Evolutionary conservation across 2,888 invertebrate species (phyloP).

Genomic region (Deroplatys truncata): DNA sequence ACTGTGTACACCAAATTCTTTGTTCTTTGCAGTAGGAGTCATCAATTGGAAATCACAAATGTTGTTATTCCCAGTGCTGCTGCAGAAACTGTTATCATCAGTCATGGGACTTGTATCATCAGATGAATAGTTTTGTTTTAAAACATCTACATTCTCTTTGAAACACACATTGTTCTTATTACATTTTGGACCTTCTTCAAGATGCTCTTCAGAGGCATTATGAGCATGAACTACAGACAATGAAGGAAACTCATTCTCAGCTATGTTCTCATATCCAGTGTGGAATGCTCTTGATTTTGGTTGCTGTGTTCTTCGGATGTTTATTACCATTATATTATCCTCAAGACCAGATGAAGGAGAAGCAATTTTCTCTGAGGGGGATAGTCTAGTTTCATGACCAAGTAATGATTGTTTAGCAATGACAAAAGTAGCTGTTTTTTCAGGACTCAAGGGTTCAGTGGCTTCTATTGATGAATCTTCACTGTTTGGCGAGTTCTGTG

Average conservation of each 20-base stretch:
- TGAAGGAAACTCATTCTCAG: background rate
- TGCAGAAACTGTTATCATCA: conserved; percentile 21
- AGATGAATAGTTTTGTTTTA: conserved; percentile 5
- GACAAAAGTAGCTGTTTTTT: background rate
- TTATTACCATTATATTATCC: background rate
- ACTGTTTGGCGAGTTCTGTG: conserved; percentile 18
- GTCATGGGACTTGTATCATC: conserved; percentile 11
- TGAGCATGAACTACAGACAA: background rate
- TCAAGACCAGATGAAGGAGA: background rate
- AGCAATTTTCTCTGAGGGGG: background rate
- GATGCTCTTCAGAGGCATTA: background rate
- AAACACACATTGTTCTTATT: background rate
- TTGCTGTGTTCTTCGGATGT: background rate
- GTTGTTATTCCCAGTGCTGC: conserved; percentile 19
- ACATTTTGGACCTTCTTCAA: background rate
- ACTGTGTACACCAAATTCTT: background rate
- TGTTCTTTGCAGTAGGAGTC: background rate
- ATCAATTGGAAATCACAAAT: conserved; percentile 11
- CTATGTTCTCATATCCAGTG: background rate
- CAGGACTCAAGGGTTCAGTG: background rate
- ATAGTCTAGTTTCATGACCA: background rate
- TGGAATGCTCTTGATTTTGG: background rate
- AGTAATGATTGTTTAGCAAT: background rate
- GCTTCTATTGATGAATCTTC: background rate
- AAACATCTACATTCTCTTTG: background rate